Conservation (phyloP, 2,888 invertebrate species). For the Neoitamus cyanurus region DNA sequence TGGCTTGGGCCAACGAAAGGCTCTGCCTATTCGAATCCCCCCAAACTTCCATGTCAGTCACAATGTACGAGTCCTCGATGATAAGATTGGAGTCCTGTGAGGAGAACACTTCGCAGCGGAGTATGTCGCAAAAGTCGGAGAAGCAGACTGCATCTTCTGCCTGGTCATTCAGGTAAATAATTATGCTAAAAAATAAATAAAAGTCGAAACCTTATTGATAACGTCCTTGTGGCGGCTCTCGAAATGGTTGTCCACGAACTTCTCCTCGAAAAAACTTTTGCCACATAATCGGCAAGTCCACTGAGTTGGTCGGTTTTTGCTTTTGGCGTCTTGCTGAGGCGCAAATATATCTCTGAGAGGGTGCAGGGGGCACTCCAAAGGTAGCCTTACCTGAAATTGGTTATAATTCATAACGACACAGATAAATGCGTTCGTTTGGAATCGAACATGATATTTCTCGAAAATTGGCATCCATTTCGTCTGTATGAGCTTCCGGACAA, state of each 20-base stretch:
- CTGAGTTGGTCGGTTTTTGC: conserved; percentile 85
- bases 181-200: background rate
- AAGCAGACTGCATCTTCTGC: conserved; percentile 92
- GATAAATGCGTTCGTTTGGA: background rate
- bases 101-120: conserved; percentile 90
- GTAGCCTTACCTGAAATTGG: conserved; percentile 75
- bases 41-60: conserved; percentile 88
- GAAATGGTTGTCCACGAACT: conserved; percentile 87
- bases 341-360: conserved; percentile 87
- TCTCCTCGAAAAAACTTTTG: conserved; percentile 90
- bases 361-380: conserved; percentile 91
- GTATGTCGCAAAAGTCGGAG: conserved; percentile 95
- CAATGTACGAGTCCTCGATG: conserved; percentile 73
- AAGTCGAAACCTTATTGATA: conserved; percentile 78
- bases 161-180: conserved; percentile 67
- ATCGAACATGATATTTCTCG: conserved; percentile 78
- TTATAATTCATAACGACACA: background rate
- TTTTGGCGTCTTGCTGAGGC: conserved; percentile 86
- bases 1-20: conserved; percentile 68
- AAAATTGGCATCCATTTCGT: conserved; percentile 92
- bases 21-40: conserved; percentile 74
- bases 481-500: conserved; percentile 87
- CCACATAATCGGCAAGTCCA: conserved; percentile 94
- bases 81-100: conserved; percentile 75
- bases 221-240: conserved; percentile 87